Base-by-base conservation (phyloP, 1,140 invertebrate species). In the Hydropsyche tenuis region DNA sequence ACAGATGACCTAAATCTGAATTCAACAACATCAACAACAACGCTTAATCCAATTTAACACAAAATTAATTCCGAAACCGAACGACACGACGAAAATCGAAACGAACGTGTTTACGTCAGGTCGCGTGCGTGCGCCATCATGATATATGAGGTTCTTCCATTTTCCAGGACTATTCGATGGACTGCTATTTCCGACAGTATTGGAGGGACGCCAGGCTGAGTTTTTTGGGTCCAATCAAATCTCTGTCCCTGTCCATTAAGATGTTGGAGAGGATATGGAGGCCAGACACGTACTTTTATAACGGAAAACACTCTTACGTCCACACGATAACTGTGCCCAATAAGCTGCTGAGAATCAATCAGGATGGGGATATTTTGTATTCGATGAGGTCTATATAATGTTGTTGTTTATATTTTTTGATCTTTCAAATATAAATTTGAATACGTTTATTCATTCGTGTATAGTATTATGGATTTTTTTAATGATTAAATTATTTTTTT, bases 301-400 rank as follows among this genome's bases (percentile, higher is more conserved):
- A 94, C 79, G 93, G 93, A n/a, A 94, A 95, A 80, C 90, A 95
- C 66, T 96, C 94, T 9, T 95, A 97, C 78, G 91, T 97, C 23
- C 97, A 98, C 82, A 97, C 95, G 0, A 96, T 98, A 68, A 98
- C 97, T 0, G 93, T 94, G 2, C 96, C 96, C 0, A 99, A 99
- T 82, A 96, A 97, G 81, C 87, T 99, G 72, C 85, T 99, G 0
- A 85, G 96, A 69, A 93, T 98, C 51, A 90, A 88, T 79, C 92
- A 93, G 80, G 92, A 97, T 79, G 96, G 96, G 0, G 92, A 94
- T 77, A 95, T 99, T 75, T 87, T 97, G 14, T 97, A 97, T 82
- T 98, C 96, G 1, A 95, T 96, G 91, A 92, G 96, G 95, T 96
- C 79, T 74, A 46, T 37, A 6, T 63, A n/a, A n/a, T n/a, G n/a